Conservation (phyloP, 2,113 vertebrate species). For the Cochlearius cochlearius region DNA sequence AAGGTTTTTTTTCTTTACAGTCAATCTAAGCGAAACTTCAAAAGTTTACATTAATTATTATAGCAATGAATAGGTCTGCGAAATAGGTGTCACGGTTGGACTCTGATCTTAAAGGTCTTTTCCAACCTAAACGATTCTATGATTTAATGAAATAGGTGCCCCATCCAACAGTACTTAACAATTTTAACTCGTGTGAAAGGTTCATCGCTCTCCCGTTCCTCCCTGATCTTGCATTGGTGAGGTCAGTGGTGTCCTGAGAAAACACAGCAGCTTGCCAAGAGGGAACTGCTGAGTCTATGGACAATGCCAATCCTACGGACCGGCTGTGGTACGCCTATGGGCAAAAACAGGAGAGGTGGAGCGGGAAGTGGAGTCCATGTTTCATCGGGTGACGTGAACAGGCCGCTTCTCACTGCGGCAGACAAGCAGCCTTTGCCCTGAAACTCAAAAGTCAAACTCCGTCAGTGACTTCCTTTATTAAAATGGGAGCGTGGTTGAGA, state of each 20-base stretch:
- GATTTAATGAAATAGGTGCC: neutral
- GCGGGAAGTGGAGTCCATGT: rapidly evolving
- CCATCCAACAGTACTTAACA: rapidly evolving
- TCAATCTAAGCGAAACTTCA: neutral
- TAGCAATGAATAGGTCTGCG: neutral
- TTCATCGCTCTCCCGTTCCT: rapidly evolving
- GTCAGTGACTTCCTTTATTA: neutral
- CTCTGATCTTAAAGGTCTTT: neutral
- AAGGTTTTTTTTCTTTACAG: rapidly evolving
- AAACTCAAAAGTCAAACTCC: neutral
- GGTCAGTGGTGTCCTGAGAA: neutral
- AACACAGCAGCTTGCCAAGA: rapidly evolving
- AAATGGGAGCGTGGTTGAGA: neutral
- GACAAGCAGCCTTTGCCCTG: neutral
- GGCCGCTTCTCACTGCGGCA: neutral
- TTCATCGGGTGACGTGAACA: rapidly evolving
- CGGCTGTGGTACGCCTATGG: rapidly evolving
- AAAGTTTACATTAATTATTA: neutral
- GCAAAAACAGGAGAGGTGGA: neutral
- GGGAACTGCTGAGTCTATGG: rapidly evolving
- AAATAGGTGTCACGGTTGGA: neutral
- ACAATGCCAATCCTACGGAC: rapidly evolving
- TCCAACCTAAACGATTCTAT: neutral
- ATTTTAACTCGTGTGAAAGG: neutral
- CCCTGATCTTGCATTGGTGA: rapidly evolving